Conservation (phyloP, 2,113 vertebrate genomes). For the Cyphotilapia sp. region DNA sequence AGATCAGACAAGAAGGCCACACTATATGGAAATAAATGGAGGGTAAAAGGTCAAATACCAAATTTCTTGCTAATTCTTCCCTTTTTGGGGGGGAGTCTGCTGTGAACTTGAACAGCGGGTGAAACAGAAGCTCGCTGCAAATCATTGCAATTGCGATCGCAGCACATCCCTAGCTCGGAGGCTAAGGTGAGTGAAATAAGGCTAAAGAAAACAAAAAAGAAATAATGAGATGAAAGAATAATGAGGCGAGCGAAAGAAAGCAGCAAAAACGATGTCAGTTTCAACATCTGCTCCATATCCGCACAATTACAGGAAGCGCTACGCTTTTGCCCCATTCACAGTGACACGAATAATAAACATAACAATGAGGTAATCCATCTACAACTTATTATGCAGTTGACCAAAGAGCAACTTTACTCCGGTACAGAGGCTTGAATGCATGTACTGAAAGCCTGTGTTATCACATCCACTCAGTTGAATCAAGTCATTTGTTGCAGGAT, state of each 20-base stretch:
- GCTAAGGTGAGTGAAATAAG: neutral
- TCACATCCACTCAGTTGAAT: neutral
- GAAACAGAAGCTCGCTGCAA: conserved; percentile 23
- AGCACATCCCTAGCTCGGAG: neutral
- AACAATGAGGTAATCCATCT: conserved; percentile 30
- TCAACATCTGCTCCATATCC: conserved; percentile 23
- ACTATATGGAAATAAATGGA: conserved; percentile 1
- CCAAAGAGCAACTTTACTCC: neutral
- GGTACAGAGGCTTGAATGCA: neutral
- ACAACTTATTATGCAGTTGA: neutral
- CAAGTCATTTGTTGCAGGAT: neutral
- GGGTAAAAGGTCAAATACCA: conserved; percentile 28
- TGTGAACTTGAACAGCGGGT: neutral
- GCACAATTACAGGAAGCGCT: conserved; percentile 62
- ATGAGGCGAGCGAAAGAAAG: neutral
- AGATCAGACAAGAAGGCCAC: conserved; percentile 1
- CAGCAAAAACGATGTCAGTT: neutral
- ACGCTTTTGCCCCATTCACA: conserved; percentile 26
- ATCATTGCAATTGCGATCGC: neutral
- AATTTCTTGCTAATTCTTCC: neutral
- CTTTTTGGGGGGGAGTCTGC: neutral
- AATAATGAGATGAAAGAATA: neutral
- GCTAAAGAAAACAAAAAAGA: neutral
- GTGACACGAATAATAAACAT: conserved; percentile 58
- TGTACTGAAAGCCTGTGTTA: neutral